Conservation (phyloP, 2,797 vertebrate genomes). For the Limosa lapponica region DNA sequence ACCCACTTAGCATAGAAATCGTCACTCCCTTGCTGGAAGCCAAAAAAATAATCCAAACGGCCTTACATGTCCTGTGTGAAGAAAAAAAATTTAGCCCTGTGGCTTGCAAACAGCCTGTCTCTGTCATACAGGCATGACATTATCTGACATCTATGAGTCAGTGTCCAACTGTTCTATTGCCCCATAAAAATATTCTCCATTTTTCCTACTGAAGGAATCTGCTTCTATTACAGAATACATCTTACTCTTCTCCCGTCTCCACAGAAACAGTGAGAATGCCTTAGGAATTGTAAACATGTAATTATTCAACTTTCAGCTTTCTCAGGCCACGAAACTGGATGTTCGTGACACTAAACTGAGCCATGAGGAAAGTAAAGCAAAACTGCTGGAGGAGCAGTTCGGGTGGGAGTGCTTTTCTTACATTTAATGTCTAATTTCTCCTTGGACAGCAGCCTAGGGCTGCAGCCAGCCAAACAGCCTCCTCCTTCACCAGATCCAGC, state of each 20-base stretch:
- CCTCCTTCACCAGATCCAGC: not conserved
- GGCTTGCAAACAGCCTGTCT: not conserved
- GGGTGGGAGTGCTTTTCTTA: not conserved
- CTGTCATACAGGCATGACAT: not conserved
- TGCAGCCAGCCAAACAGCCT: not conserved
- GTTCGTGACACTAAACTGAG: not conserved
- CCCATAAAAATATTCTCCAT: not conserved
- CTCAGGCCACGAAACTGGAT: not conserved
- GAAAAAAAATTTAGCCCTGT: not conserved
- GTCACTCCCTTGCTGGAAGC: not conserved
- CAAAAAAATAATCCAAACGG: not conserved
- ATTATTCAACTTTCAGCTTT: not conserved
- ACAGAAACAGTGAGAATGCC: not conserved
- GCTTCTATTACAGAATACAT: not conserved
- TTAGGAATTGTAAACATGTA: conserved; percentile 1
- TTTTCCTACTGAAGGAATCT: not conserved
- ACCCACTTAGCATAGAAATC: not conserved
- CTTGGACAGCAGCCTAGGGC: conserved; percentile 3
- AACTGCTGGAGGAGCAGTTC: not conserved
- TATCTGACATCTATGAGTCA: not conserved
- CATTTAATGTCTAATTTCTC: not conserved
- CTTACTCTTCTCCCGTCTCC: not conserved
- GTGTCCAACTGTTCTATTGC: not conserved
- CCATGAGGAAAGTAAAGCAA: not conserved
- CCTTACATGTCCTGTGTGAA: not conserved